Evolutionary conservation across 2,113 vertebrate species (phyloP), one percentile per base, ranked within the genome.

Genomic region (Ibidorhyncha struthersii): DNA sequence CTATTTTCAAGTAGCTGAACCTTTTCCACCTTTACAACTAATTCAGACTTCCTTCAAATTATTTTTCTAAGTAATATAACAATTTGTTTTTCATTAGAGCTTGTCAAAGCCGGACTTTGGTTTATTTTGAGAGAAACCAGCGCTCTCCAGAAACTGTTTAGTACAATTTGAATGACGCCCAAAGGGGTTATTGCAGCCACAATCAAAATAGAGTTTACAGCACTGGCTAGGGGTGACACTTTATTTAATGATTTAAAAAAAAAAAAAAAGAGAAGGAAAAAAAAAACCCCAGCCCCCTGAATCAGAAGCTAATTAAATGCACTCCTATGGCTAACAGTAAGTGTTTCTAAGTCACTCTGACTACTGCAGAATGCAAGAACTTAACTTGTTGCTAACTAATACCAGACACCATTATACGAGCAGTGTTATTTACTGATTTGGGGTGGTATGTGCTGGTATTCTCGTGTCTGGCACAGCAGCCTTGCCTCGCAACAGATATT

Each of bases 71-170:
- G 96, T 96, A 97, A 96, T 96, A 89, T 86, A 97, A 97, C 94
- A 92, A 97, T 96, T 95, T 96, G 97, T 96, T 98, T 97, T 97
- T 97, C 92, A 96, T 97, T 96, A 94, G 96, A 79, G 74, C 96
- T 97, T 96, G 96, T 97, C 96, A 96, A 85, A 97, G 95, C 94
- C 29, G 71, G 90, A 9, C 90, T 74, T 10, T 26, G 52, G 93
- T 94, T 97, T 96, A 96, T 96, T 94, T 92, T 94, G 93, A 97
- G 92, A 97, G 93, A 97, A 97, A 93, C 95, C 96, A 97, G 96
- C 16, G 2, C 82, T 92, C 92, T 80, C 19, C 45, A 90, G 93
- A 90, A 95, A 93, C 89, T 63, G 77, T 92, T 95, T 92, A 90
- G 93, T 74, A 74, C 90, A 58, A 93, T 86, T 76, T 77, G 94